Percentiles rank a stretch among this genome's conserved stretches.
phyloP scores from a whole-genome alignment of 2,797 vertebrate species.

The Pampus argenteus region DNA sequence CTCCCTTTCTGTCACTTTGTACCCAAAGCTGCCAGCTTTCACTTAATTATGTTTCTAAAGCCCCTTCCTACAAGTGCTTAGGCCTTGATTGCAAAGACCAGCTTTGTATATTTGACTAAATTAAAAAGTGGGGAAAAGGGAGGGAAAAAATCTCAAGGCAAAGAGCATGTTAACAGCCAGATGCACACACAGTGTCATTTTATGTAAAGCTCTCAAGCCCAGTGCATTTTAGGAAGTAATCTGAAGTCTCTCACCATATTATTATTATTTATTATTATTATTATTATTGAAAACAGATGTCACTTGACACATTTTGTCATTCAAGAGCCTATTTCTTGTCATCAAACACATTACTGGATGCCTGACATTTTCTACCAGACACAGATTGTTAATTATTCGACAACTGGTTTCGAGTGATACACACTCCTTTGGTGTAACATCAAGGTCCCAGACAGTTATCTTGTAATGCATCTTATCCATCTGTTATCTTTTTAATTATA shows the following conservation, averaged over 20 bases:
- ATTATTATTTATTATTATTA: slow-evolving; percentile 30
- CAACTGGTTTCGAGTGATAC: slow-evolving; percentile 6
- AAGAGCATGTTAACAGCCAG: slow-evolving; percentile 57
- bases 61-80: slow-evolving; percentile 70
- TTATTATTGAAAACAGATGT: slow-evolving; percentile 28
- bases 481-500: neutral
- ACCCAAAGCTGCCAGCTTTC: slow-evolving; percentile 62
- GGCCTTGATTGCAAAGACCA: slow-evolving; percentile 79
- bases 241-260: slow-evolving; percentile 12
- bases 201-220: slow-evolving; percentile 42
- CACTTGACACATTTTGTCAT: slow-evolving; percentile 2
- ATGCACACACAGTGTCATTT: slow-evolving; percentile 49
- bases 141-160: slow-evolving; percentile 37
- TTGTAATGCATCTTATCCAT: neutral
- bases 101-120: slow-evolving; percentile 81
- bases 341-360: neutral
- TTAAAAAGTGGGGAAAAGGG: slow-evolving; percentile 65
- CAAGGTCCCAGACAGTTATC: neutral
- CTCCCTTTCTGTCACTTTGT: slow-evolving; percentile 65
- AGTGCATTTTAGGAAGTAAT: slow-evolving; percentile 67
- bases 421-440: neutral
- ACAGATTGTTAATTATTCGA: neutral
- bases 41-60: slow-evolving; percentile 78
- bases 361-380: neutral
- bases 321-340: neutral